Evolutionary conservation across 2,888 invertebrate genomes (phyloP).

Genomic region (Chamaedrilus cognettii): DNA sequence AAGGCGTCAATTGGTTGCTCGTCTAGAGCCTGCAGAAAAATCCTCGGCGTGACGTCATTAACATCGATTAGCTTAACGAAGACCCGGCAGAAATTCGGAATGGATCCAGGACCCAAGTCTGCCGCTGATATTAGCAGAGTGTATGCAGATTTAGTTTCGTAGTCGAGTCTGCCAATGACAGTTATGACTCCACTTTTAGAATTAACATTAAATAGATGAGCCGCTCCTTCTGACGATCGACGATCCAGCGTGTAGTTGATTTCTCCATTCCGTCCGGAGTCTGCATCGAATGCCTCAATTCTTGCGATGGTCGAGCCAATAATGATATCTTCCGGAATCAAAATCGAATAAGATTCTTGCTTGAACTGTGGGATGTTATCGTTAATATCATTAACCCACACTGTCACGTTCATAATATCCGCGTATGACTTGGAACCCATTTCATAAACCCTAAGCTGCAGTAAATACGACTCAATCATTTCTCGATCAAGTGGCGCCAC

Average conservation of each 20-base stretch:
- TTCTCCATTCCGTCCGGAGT: conserved; percentile 30
- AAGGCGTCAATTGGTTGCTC: not conserved
- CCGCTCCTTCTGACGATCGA: not conserved
- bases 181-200: conserved; percentile 16
- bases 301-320: conserved; percentile 19
- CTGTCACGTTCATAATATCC: conserved; percentile 21
- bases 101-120: conserved; percentile 16
- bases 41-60: conserved; percentile 27
- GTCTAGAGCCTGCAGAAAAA: conserved; percentile 15
- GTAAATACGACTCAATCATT: conserved; percentile 61
- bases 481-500: conserved; percentile 29
- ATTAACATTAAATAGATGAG: conserved; percentile 14
- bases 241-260: conserved; percentile 22
- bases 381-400: conserved; percentile 33
- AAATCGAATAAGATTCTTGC: conserved; percentile 23
- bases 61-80: conserved; percentile 14
- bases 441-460: conserved; percentile 85
- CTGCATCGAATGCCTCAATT: conserved; percentile 30
- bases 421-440: conserved; percentile 69
- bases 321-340: conserved; percentile 25
- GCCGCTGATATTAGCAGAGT: conserved; percentile 15
- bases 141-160: conserved; percentile 17
- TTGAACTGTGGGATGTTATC: conserved; percentile 34
- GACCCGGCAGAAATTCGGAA: conserved; percentile 14
- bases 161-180: conserved; percentile 16